A percentile compares a stretch with the other conserved stretches of the same genome.
Evolutionary conservation across 2,888 invertebrate genomes (phyloP).

Genomic region (Protula sp.): DNA sequence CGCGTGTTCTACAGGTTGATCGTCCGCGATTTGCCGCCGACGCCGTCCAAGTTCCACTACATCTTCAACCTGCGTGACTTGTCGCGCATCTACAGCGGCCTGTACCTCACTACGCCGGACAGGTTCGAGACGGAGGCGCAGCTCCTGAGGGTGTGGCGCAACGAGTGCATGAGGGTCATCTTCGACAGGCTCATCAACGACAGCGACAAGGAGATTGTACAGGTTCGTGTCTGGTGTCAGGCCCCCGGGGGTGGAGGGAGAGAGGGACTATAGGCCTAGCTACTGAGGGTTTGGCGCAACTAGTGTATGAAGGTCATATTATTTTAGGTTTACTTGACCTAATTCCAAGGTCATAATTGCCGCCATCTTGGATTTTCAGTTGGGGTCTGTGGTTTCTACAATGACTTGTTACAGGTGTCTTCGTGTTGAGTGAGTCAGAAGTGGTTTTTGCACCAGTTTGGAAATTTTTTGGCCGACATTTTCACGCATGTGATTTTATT

Average conservation of each 20-base stretch:
- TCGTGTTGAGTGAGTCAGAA: no score
- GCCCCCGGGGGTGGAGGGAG: no score
- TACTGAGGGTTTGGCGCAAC: no score
- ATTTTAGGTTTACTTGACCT: no score
- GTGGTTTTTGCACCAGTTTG: no score
- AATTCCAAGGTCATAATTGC: no score
- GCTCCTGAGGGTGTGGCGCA: constrained; percentile 81
- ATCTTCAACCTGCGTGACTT: constrained; percentile 88
- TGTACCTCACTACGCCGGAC: constrained; percentile 70
- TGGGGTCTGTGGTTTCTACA: no score
- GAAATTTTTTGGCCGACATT: no score
- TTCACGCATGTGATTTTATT: no score
- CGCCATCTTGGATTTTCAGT: not conserved
- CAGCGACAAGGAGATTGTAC: constrained; percentile 54
- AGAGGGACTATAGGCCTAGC: no score
- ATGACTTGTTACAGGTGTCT: no score
- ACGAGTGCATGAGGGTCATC: constrained; percentile 81
- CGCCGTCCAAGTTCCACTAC: constrained; percentile 90
- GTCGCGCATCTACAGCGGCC: constrained; percentile 75
- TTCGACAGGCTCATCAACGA: constrained; percentile 76
- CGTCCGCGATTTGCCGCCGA: constrained; percentile 75
- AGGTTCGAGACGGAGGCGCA: constrained; percentile 66
- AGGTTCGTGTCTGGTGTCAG: constrained; percentile 11
- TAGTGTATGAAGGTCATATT: no score
- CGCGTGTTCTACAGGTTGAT: constrained; percentile 59